These are phyloP conservation scores for Magallana ariakensis DNA, from an alignment of 1,140 invertebrate genomes.

Conservation along the genomic window DNA sequence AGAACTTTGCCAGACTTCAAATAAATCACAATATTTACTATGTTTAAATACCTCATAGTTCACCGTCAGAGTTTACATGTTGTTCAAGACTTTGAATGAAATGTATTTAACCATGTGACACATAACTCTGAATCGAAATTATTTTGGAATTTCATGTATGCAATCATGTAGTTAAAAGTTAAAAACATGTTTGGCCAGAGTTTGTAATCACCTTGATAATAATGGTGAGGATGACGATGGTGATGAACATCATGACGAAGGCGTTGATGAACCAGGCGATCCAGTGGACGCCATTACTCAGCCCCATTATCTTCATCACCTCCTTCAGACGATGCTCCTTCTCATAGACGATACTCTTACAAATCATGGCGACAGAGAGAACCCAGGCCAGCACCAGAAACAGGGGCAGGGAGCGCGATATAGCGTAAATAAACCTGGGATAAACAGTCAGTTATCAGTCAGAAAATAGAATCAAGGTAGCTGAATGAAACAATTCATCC, in stretches of 20 bases:
- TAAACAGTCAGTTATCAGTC: too few species aligned
- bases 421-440: slow-evolving; percentile 83
- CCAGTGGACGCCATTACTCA: slow-evolving; percentile 83
- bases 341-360: slow-evolving; percentile 86
- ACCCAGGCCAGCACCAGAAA: slow-evolving; percentile 86
- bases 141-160: background rate
- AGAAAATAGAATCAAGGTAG: too few species aligned
- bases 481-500: too few species aligned
- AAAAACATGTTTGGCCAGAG: too few species aligned
- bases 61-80: background rate
- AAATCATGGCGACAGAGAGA: slow-evolving; percentile 88
- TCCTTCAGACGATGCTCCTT: slow-evolving; percentile 85
- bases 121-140: too few species aligned
- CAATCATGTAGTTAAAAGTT: too few species aligned
- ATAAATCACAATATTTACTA: slow-evolving; percentile 6
- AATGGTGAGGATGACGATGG: slow-evolving; percentile 80
- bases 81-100: background rate
- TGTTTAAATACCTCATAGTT: background rate
- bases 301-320: slow-evolving; percentile 85
- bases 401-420: slow-evolving; percentile 85
- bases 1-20: slow-evolving; percentile 82
- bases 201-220: slow-evolving; percentile 80
- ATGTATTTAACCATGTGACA: too few species aligned
- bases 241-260: slow-evolving; percentile 82
- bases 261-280: slow-evolving; percentile 84